phyloP scores from a whole-genome alignment of 2,797 vertebrate genomes.

The Helarctos malayanus region DNA sequence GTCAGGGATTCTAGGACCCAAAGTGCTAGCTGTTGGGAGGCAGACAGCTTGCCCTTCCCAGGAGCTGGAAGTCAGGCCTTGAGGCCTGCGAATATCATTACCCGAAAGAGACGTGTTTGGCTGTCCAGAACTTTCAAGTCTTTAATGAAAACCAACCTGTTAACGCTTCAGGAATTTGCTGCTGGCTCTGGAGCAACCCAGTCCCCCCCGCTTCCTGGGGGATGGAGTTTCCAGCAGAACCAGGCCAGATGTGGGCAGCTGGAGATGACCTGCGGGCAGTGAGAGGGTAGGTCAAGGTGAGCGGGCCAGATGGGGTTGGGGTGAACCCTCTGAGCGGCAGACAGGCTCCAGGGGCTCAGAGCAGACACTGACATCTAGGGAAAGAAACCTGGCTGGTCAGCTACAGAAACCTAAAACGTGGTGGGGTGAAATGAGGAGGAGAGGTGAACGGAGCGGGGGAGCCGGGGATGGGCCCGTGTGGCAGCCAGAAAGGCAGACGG shows the following conservation, averaged over 20 bases:
- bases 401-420: not conserved
- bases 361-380: not conserved
- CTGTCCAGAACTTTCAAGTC: conserved; percentile 43
- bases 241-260: conserved; percentile 45
- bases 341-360: not conserved
- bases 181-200: conserved; percentile 7
- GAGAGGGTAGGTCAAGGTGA: not conserved
- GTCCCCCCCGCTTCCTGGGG: not conserved
- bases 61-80: conserved; percentile 21
- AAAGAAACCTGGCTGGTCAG: not conserved
- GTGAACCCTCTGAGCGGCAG: not conserved
- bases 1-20: not conserved
- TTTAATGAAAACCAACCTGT: conserved; percentile 79
- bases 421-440: not conserved
- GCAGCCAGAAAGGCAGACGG: accelerated
- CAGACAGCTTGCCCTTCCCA: not conserved
- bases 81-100: conserved; percentile 75
- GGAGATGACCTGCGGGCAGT: not conserved
- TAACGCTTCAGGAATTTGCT: conserved; percentile 72
- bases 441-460: accelerated
- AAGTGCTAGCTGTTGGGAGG: not conserved
- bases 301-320: not conserved
- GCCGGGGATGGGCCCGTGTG: accelerated
- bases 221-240: conserved; percentile 50
- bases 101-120: conserved; percentile 64